Evolutionary conservation across 2,113 vertebrate genomes (phyloP).

Genomic region (Heloderma charlesbogerti): DNA sequence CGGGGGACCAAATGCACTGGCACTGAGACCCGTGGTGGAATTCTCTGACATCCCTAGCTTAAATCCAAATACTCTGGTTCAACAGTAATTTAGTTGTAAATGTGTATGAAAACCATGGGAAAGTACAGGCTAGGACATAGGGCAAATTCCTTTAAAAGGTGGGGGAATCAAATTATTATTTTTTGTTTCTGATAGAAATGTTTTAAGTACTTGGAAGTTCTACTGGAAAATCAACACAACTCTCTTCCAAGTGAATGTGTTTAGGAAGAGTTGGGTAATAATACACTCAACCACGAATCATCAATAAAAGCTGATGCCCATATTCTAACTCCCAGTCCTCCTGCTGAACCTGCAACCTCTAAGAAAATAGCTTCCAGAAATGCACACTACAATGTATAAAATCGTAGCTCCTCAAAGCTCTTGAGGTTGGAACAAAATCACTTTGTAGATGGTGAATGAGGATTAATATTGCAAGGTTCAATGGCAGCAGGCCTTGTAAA

Average conservation of each 20-base stretch:
- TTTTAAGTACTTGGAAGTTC: not conserved
- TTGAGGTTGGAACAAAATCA: slow-evolving; percentile 62
- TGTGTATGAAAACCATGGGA: not conserved
- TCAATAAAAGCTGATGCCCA: slow-evolving; percentile 59
- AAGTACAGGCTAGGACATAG: not conserved
- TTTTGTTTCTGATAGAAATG: slow-evolving; percentile 36
- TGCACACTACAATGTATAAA: not conserved
- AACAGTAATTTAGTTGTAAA: not conserved
- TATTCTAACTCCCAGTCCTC: slow-evolving; percentile 49
- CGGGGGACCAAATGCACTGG: too few relatives aligned
- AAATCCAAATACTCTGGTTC: not conserved
- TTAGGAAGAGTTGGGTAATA: not conserved
- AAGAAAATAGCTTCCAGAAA: slow-evolving; percentile 72
- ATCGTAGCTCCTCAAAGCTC: slow-evolving; percentile 61
- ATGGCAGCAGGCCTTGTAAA: slow-evolving; percentile 64
- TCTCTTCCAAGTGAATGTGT: not conserved
- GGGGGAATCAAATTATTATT: slow-evolving; percentile 41
- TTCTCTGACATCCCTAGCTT: too few relatives aligned
- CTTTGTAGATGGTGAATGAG: slow-evolving; percentile 67
- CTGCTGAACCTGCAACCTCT: slow-evolving; percentile 54
- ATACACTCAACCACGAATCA: slow-evolving; percentile 46
- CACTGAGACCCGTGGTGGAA: too few relatives aligned
- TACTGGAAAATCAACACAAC: not conserved
- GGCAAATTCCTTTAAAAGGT: slow-evolving; percentile 28
- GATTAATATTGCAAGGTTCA: slow-evolving; percentile 75